Percentiles rank a stretch among this genome's conserved stretches.
phyloP scores from a whole-genome alignment of 2,797 vertebrate species.

The Hemibagrus guttatus region DNA sequence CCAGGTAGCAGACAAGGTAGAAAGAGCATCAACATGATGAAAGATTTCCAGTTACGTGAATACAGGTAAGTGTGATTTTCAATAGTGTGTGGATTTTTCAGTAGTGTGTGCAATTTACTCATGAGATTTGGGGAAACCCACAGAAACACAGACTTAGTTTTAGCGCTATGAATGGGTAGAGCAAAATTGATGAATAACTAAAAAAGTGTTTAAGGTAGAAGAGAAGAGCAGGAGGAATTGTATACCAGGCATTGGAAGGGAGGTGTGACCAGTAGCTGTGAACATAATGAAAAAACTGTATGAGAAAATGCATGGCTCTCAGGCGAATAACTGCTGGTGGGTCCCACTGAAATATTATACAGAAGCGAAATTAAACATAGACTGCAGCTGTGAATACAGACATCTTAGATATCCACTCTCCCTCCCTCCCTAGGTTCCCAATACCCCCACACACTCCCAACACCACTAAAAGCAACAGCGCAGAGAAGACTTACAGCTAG shows the following conservation, averaged over 20 bases:
- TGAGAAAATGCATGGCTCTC: slow-evolving; percentile 13
- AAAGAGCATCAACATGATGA: slow-evolving; percentile 60
- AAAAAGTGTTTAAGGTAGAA: neutral
- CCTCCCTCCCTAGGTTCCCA: slow-evolving; percentile 1
- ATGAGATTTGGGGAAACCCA: slow-evolving; percentile 48
- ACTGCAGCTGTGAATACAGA: slow-evolving; percentile 65
- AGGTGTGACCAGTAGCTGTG: slow-evolving; percentile 17
- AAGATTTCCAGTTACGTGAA: slow-evolving; percentile 60
- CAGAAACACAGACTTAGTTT: slow-evolving; percentile 51
- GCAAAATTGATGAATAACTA: slow-evolving; percentile 13
- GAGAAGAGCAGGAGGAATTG: neutral
- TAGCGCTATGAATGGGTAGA: slow-evolving; percentile 52
- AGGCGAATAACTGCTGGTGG: slow-evolving; percentile 35
- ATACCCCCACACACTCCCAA: slow-evolving; percentile 30
- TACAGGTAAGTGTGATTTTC: too few species aligned
- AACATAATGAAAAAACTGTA: neutral
- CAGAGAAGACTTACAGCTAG: slow-evolving; percentile 50
- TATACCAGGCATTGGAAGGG: neutral
- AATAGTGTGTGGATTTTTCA: neutral
- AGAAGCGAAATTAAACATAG: slow-evolving; percentile 51
- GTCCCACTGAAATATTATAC: slow-evolving; percentile 34
- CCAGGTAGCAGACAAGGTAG: neutral
- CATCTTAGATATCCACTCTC: slow-evolving; percentile 58
- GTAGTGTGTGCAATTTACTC: neutral
- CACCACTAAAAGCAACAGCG: slow-evolving; percentile 36